Evolutionary conservation across 2,888 invertebrate genomes (phyloP), one percentile per base, ranked within the genome.

Genomic region (Octodonta nipae): DNA sequence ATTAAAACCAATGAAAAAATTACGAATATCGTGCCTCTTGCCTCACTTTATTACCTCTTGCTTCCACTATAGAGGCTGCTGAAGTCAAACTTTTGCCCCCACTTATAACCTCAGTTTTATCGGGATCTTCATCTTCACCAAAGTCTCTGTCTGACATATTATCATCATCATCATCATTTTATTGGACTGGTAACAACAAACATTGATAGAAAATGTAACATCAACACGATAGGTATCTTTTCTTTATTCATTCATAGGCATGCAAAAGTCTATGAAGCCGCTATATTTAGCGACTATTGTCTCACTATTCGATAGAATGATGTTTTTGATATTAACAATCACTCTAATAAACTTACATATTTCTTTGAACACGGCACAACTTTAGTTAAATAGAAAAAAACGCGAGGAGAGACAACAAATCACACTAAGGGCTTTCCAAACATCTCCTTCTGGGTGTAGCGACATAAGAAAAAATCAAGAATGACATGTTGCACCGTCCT

Each of bases 71-170:
- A 11, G 71, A 72, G 1, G 78, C 78, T 1, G 83, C 80, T n/a
- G 86, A 79, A 3, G 83, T 81, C 53, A 88, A 64, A 51, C 84
- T 83, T 56, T 84, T 86, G 10, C 87, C 87, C 8, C 87, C 87
- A 46, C 87, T 87, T 81, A 87, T 87, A 26, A 88, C 86, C 72
- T 86, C 84, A 63, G 85, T 79, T 65, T 82, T 85, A 61, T 88
- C 88, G 35, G 88, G 88, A 68, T 88, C 88, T 49, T 84, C 86
- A 59, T 85, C 85, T 50, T 85, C 84, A 56, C 83, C 84, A 52
- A 84, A 84, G 57, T 84, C 84, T 16, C 73, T 73, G 26, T 70
- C 73, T 24, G 71, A 71, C 40, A 70, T 65, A 46, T 70, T 68
- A 37, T 67, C 66, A 41, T 71, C 60, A 33, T 58, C 60, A 25